phyloP scores from a whole-genome alignment of 1,140 invertebrate species.

The Proctacanthus coquilletti region DNA sequence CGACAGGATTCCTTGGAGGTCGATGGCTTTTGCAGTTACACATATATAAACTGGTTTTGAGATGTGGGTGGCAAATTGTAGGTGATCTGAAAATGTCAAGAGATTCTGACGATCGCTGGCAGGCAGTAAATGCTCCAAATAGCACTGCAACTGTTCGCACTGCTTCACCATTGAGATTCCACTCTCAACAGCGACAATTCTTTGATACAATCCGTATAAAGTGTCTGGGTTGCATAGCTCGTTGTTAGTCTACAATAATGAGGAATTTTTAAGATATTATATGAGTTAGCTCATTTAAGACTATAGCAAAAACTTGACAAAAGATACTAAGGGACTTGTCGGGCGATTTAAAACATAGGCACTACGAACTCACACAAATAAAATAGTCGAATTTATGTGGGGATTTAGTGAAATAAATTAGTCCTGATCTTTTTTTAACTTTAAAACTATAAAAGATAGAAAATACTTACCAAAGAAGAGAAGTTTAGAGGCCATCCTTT shows the following conservation, averaged over 20 bases:
- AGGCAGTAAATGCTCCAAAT: constrained; percentile 59
- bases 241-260: constrained; percentile 33
- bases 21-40: constrained; percentile 62
- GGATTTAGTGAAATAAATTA: too few relatives aligned
- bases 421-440: too few relatives aligned
- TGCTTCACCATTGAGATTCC: constrained; percentile 78
- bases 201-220: constrained; percentile 65
- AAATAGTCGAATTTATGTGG: background rate
- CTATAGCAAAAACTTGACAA: too few relatives aligned
- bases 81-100: constrained; percentile 29
- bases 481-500: constrained; percentile 27
- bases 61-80: constrained; percentile 42
- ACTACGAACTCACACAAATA: background rate
- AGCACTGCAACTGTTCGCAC: constrained; percentile 64
- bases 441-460: background rate
- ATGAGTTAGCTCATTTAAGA: constrained; percentile 4
- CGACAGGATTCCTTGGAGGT: constrained; percentile 58
- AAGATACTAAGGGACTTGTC: too few relatives aligned
- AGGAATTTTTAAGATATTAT: constrained; percentile 11
- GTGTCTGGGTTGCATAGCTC: constrained; percentile 53
- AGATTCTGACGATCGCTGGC: constrained; percentile 29
- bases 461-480: constrained; percentile 18
- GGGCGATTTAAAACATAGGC: constrained; percentile 3
- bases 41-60: constrained; percentile 72
- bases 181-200: constrained; percentile 85